phyloP scores from a whole-genome alignment of 2,797 vertebrate species.

The Alauda arvensis region DNA sequence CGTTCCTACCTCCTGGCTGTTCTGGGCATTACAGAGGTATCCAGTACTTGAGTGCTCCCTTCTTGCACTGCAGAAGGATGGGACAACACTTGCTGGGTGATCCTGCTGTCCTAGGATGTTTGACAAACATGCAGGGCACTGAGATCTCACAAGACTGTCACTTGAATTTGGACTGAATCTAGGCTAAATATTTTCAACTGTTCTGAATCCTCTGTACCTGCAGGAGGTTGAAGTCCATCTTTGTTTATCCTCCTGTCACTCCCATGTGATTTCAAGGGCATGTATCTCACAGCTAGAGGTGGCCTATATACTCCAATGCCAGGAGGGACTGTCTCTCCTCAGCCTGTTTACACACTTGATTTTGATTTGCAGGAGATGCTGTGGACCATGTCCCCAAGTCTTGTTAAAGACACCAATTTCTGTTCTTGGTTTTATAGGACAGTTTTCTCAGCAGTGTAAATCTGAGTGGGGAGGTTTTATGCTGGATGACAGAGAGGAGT shows the following conservation, averaged over 20 bases:
- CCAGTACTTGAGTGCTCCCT: not conserved
- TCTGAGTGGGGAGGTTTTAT: slow-evolving; percentile 6
- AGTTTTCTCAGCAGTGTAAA: slow-evolving; percentile 17
- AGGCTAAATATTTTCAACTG: not conserved
- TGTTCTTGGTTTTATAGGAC: not conserved
- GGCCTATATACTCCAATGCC: not conserved
- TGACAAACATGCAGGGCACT: not conserved
- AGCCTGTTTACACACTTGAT: not conserved
- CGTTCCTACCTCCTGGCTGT: not conserved
- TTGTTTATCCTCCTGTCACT: slow-evolving; percentile 16
- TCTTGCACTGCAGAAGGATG: not conserved
- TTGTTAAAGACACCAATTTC: not conserved
- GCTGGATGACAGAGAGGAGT: slow-evolving; percentile 3
- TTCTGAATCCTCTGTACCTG: not conserved
- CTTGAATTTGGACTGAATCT: not conserved
- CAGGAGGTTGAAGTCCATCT: not conserved
- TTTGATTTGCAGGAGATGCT: slow-evolving; percentile 13
- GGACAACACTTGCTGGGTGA: not conserved
- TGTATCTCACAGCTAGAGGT: slow-evolving; percentile 3
- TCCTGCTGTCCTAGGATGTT: not conserved
- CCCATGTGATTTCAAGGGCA: slow-evolving; percentile 28
- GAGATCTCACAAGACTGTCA: not conserved
- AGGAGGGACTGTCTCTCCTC: not conserved
- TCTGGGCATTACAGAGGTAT: not conserved
- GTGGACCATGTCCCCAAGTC: not conserved